Percentiles rank a stretch among this genome's conserved stretches.
phyloP scores from a whole-genome alignment of 1,140 invertebrate genomes.

The Ruditapes philippinarum region DNA sequence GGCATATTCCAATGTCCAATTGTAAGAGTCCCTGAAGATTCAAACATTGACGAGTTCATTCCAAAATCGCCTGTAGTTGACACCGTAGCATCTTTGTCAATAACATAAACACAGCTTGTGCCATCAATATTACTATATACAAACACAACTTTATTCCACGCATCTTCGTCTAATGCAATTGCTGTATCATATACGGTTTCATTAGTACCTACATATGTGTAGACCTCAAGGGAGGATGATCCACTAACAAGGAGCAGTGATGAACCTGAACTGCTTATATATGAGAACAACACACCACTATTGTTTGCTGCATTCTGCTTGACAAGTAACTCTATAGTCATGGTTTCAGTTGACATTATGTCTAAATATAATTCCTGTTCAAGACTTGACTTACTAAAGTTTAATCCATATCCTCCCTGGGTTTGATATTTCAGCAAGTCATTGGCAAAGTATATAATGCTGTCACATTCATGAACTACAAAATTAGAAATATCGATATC shows the following conservation, averaged over 20 bases:
- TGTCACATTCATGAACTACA: constrained; percentile 68
- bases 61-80: constrained; percentile 48
- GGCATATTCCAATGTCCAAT: constrained; percentile 74
- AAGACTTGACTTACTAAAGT: constrained; percentile 61
- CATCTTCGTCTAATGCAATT: constrained; percentile 57
- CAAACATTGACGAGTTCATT: constrained; percentile 57
- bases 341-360: not conserved
- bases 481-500: constrained; percentile 45
- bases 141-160: constrained; percentile 76
- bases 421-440: constrained; percentile 46
- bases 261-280: constrained; percentile 45
- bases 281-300: constrained; percentile 72
- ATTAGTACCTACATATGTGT: constrained; percentile 49
- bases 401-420: constrained; percentile 68
- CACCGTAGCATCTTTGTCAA: constrained; percentile 64
- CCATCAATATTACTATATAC: constrained; percentile 66
- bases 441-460: constrained; percentile 67
- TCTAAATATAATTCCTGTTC: constrained; percentile 62
- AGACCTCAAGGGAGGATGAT: constrained; percentile 49
- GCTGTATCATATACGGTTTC: constrained; percentile 46
- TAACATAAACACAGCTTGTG: constrained; percentile 64
- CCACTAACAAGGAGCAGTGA: constrained; percentile 29
- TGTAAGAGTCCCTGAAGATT: constrained; percentile 63
- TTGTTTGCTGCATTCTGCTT: constrained; percentile 49
- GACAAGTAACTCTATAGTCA: constrained; percentile 71